A percentile compares a stretch with the other conserved stretches of the same genome.
phyloP scores from a whole-genome alignment of 2,113 vertebrate species.

The Mobula hypostoma region DNA sequence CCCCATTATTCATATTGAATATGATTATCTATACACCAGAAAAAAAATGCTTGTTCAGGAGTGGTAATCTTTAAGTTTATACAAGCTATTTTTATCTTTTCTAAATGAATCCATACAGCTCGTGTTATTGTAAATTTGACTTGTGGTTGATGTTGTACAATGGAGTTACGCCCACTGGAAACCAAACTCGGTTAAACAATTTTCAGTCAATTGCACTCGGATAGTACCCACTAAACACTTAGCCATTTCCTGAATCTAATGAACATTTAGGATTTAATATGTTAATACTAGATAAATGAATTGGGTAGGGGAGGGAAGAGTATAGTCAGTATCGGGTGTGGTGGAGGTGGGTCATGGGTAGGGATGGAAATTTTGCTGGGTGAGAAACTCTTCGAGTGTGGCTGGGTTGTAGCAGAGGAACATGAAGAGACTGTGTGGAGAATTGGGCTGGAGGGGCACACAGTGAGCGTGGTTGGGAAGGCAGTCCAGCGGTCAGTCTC shows the following conservation, averaged over 20 bases:
- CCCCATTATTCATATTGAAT: neutral
- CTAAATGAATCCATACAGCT: neutral
- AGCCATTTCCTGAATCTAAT: neutral
- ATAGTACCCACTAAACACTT: neutral
- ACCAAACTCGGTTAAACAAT: conserved; percentile 5
- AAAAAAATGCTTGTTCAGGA: neutral
- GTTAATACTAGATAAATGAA: neutral
- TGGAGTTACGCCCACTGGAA: neutral
- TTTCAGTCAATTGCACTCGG: conserved; percentile 4
- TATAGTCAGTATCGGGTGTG: no score
- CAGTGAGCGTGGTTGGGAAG: no score
- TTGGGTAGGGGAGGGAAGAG: neutral
- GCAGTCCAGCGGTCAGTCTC: no score
- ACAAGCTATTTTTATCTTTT: neutral
- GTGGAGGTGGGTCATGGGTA: no score
- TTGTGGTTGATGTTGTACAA: neutral
- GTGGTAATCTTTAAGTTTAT: neutral
- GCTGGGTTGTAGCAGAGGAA: no score
- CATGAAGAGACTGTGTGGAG: no score
- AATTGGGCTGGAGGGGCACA: no score
- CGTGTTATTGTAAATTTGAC: neutral
- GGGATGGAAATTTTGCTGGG: no score
- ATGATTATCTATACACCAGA: neutral
- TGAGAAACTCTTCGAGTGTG: no score
- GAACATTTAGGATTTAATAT: neutral